Percentiles rank a stretch among this genome's conserved stretches.
Evolutionary conservation across 2,888 invertebrate species (phyloP).

Genomic region (Psococerastis gibbosa): DNA sequence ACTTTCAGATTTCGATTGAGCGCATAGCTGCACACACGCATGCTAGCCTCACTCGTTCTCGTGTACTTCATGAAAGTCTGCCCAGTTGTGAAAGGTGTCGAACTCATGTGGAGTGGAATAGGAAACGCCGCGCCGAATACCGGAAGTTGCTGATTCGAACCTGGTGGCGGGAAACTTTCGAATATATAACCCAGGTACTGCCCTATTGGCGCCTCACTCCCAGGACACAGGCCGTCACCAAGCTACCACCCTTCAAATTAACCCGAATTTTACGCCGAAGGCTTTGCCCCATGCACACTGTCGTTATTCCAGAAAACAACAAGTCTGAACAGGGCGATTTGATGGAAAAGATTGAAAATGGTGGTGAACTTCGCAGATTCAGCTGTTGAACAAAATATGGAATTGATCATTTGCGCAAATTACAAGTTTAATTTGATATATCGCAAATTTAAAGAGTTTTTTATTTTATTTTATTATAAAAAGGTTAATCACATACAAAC

Average conservation of each 20-base stretch:
- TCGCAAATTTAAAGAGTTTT: too few relatives aligned
- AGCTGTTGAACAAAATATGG: neutral
- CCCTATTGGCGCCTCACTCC: neutral
- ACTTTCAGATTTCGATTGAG: constrained; percentile 30
- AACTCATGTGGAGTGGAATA: neutral
- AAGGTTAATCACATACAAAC: too few relatives aligned
- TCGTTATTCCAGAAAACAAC: neutral
- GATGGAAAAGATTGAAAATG: neutral
- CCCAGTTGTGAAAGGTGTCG: neutral
- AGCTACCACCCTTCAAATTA: neutral
- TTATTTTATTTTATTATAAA: too few relatives aligned
- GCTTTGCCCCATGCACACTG: constrained; percentile 1
- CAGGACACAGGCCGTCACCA: neutral
- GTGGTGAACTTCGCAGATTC: neutral
- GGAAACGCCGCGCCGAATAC: neutral
- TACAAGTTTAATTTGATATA: too few relatives aligned
- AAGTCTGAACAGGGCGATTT: neutral
- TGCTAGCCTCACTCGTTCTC: constrained; percentile 21
- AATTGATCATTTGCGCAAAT: too few relatives aligned
- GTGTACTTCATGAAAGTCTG: neutral
- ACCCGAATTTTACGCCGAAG: neutral
- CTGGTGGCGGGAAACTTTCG: constrained; percentile 5
- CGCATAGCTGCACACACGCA: constrained; percentile 46
- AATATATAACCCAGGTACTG: neutral
- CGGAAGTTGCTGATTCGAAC: neutral